These are phyloP conservation scores for Scalopus aquaticus DNA, from an alignment of 2,113 vertebrate species.

Conservation along the genomic window DNA sequence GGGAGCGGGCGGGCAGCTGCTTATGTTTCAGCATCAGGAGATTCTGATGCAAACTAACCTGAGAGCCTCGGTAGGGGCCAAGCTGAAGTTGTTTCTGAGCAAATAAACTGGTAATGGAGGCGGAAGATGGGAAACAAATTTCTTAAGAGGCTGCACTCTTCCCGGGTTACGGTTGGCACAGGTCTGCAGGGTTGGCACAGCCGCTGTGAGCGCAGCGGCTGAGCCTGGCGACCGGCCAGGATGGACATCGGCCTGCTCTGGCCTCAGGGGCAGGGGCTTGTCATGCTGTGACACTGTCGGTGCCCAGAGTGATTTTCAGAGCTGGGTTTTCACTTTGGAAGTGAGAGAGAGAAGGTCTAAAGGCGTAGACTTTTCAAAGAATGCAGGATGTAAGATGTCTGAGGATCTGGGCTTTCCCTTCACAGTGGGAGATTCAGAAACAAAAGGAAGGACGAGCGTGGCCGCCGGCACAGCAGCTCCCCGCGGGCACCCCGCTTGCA, in stretches of 20 bases:
- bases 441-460: neutral
- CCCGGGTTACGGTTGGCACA: neutral
- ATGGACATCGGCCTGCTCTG: neutral
- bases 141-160: neutral
- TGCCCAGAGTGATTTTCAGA: conserved; percentile 22
- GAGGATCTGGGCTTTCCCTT: neutral
- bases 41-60: neutral
- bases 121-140: neutral
- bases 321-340: neutral
- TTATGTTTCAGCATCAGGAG: too few relatives aligned
- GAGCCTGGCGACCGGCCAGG: neutral
- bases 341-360: neutral
- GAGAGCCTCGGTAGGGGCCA: neutral
- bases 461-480: neutral
- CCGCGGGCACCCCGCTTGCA: too few relatives aligned
- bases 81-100: neutral
- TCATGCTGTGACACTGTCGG: neutral
- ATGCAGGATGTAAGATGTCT: neutral
- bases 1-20: accelerated
- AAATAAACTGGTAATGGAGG: neutral
- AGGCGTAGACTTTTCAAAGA: neutral
- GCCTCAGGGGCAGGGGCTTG: neutral
- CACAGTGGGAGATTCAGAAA: neutral
- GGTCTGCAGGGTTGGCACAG: too few relatives aligned
- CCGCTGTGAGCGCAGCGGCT: neutral